Percentiles rank a stretch among this genome's conserved stretches.
Evolutionary conservation across 2,888 invertebrate genomes (phyloP).

Genomic region (Drosophila melanosoma): DNA sequence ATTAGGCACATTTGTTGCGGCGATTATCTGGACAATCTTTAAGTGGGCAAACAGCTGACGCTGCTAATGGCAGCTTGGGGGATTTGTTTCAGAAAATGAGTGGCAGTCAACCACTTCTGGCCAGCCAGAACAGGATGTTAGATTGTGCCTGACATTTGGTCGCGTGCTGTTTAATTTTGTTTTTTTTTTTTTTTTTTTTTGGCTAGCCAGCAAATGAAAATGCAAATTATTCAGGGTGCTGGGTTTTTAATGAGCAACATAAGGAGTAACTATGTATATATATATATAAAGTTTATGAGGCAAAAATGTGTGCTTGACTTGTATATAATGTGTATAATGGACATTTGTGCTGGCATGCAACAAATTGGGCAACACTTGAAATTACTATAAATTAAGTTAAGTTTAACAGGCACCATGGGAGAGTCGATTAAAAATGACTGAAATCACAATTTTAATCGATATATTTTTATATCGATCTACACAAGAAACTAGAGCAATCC

Average conservation of each 20-base stretch:
- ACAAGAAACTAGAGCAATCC: background rate
- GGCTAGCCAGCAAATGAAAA: constrained; percentile 41
- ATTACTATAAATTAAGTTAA: background rate
- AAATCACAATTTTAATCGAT: background rate
- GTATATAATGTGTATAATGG: background rate
- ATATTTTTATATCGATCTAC: background rate
- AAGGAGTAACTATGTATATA: background rate
- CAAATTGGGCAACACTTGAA: constrained; percentile 18
- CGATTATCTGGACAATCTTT: constrained; percentile 73
- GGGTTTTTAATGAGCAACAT: constrained; percentile 35
- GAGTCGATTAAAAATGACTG: background rate
- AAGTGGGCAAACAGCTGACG: constrained; percentile 75
- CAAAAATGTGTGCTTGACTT: background rate
- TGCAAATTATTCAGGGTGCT: constrained; percentile 50
- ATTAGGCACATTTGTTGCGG: constrained; percentile 74
- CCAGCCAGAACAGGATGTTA: constrained; percentile 33
- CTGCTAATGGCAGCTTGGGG: constrained; percentile 52
- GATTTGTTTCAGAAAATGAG: background rate
- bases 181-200: constrained; percentile 41
- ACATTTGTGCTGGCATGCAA: constrained; percentile 5
- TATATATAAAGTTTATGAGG: background rate
- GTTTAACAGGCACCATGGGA: background rate
- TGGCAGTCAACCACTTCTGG: background rate
- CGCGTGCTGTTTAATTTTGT: constrained; percentile 45
- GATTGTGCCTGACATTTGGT: constrained; percentile 37